Evolutionary conservation across 2,113 vertebrate genomes (phyloP), one percentile per base, ranked within the genome.

Genomic region (Rafetus swinhoei): DNA sequence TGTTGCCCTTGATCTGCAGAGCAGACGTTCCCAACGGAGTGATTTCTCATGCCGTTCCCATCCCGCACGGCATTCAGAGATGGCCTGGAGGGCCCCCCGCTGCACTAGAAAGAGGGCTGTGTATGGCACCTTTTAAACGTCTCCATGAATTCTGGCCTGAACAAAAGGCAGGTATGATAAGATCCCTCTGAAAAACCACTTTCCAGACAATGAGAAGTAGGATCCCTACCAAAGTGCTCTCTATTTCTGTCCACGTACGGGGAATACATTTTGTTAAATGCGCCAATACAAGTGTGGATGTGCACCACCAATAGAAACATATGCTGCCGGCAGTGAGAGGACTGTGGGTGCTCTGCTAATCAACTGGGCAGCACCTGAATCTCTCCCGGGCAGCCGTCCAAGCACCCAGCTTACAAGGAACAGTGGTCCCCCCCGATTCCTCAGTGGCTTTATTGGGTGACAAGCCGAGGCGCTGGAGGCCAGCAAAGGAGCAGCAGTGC

Each of bases 81-180:
- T 76, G 82, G 76, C 93, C 90, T 83, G 89, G 35, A 80, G 95
- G 89, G 93, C 59, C 81, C 59, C 81, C 85, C 39, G 60, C 35
- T 85, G 89, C 92, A 85, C 4, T 18, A 69, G 93, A 83, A 86
- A 92, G 82, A 15, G 53, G 21, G 59, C 91, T 89, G 85, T 87
- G 88, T 81, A 89, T 9, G 65, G 62, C 88, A 53, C 1, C 80
- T 74, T 32, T 79, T 57, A 32, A 57, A 55, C 62, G 85, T 84
- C 82, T 95, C 72, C 84, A 62, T 1, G 2, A 52, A 9, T 0
- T 11, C 91, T 88, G 91, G 83, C 74, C 53, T 16, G 82, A 95
- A 89, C 39, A 32, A 1, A 79, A 57, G 0, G 0, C 0, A 3
- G 82, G 60, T 60, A 82, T 62, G 2, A 1, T 81, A 55, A 89